Conservation (phyloP, 2,888 invertebrate species). For the Dioctria rufipes region DNA sequence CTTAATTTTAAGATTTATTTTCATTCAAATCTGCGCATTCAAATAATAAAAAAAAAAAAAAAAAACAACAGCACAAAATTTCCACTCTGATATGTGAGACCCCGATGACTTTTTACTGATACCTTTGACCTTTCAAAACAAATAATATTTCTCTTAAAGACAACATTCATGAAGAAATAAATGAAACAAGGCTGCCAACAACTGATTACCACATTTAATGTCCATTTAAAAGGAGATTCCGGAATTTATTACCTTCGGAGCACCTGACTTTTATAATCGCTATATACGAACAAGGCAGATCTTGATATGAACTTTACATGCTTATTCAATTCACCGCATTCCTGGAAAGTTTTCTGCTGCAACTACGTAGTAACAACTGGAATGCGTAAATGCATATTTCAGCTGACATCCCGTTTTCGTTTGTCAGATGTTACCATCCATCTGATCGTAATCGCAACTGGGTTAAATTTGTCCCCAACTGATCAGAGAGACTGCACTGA, state of each 20-base stretch:
- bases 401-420: conserved; percentile 18
- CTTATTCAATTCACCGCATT: conserved; percentile 30
- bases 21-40: no score
- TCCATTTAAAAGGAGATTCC: conserved; percentile 39
- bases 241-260: conserved; percentile 10
- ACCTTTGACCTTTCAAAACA: no score
- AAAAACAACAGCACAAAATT: no score
- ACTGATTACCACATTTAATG: not conserved
- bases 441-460: conserved; percentile 42
- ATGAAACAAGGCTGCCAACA: no score
- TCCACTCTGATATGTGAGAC: no score
- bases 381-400: conserved; percentile 46
- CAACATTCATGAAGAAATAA: no score
- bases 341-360: conserved; percentile 31
- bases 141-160: no score
- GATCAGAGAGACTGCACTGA: not conserved
- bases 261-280: not conserved
- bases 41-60: no score
- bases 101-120: no score
- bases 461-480: conserved; percentile 34
- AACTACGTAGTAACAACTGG: not conserved
- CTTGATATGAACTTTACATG: conserved; percentile 32
- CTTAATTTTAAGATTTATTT: no score
- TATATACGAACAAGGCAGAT: conserved; percentile 2
- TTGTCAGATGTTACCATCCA: conserved; percentile 41